phyloP scores from a whole-genome alignment of 2,113 vertebrate genomes.

The Symphodus melops region DNA sequence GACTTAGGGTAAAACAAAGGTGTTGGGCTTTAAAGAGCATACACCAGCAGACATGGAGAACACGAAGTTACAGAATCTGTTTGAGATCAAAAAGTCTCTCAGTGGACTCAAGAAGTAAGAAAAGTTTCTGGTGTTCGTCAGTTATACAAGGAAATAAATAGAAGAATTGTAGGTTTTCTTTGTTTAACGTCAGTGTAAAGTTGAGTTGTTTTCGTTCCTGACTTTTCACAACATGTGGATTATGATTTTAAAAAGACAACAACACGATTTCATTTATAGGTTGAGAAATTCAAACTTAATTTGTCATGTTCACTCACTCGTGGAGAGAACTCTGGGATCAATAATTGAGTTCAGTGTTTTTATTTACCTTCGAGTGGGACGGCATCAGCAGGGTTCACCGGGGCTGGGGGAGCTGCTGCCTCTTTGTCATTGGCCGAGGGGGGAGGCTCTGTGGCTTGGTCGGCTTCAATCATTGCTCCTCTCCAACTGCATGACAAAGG shows the following conservation, averaged over 20 bases:
- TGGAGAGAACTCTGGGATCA: background rate
- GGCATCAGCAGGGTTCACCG: constrained; percentile 33
- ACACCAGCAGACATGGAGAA: constrained; percentile 11
- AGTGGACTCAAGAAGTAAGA: background rate
- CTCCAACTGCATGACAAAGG: constrained; percentile 85
- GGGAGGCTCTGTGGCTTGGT: constrained; percentile 81
- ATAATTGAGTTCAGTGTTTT: background rate
- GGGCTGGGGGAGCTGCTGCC: constrained; percentile 53
- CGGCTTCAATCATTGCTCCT: constrained; percentile 91
- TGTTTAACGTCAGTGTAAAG: too few relatives aligned
- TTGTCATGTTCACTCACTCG: background rate
- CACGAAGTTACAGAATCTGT: constrained; percentile 2
- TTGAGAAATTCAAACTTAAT: background rate
- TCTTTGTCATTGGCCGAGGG: constrained; percentile 77
- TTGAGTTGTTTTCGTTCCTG: background rate
- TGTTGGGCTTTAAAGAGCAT: constrained; percentile 35
- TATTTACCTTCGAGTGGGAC: constrained; percentile 81
- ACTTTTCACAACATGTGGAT: background rate
- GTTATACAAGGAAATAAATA: background rate
- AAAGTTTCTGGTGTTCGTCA: background rate
- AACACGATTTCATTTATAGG: background rate
- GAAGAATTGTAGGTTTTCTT: too few relatives aligned
- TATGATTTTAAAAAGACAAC: background rate
- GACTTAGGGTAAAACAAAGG: background rate
- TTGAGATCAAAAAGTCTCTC: background rate